Percentiles rank a stretch among this genome's conserved stretches.
Conservation (phyloP, 2,888 invertebrate species). For the Agrilus biguttatus region DNA sequence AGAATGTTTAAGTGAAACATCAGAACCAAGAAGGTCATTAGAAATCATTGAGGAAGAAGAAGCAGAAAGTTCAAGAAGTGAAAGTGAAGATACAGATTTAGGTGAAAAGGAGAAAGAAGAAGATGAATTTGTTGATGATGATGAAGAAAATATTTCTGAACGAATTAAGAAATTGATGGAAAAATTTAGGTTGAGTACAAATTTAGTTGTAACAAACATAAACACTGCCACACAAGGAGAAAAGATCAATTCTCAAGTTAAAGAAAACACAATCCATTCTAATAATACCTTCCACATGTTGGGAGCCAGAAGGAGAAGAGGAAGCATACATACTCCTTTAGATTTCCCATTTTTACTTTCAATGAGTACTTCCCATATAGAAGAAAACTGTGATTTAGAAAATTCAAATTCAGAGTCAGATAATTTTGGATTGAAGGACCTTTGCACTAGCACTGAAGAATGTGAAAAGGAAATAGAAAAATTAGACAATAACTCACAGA, state of each 20-base stretch:
- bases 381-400: constrained; percentile 27
- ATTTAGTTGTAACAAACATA: constrained; percentile 42
- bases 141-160: constrained; percentile 50
- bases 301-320: constrained; percentile 27
- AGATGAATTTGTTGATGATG: constrained; percentile 33
- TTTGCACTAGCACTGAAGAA: constrained; percentile 43
- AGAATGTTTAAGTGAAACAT: constrained; percentile 52
- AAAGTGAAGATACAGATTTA: constrained; percentile 23
- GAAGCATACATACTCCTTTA: constrained; percentile 28
- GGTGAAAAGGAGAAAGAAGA: constrained; percentile 29
- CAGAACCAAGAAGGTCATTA: constrained; percentile 36
- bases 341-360: constrained; percentile 18
- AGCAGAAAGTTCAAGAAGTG: constrained; percentile 25
- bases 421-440: too few species aligned
- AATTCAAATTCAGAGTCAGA: constrained; percentile 10
- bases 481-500: constrained; percentile 49
- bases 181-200: constrained; percentile 55
- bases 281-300: constrained; percentile 21
- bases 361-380: constrained; percentile 21
- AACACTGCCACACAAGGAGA: constrained; percentile 11
- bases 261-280: constrained; percentile 22
- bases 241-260: constrained; percentile 7
- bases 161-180: constrained; percentile 59
- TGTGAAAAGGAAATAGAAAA: constrained; percentile 57
- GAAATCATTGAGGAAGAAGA: constrained; percentile 41